Base-by-base conservation (phyloP, 1,140 invertebrate species). In the Tyrophagus putrescentiae region DNA sequence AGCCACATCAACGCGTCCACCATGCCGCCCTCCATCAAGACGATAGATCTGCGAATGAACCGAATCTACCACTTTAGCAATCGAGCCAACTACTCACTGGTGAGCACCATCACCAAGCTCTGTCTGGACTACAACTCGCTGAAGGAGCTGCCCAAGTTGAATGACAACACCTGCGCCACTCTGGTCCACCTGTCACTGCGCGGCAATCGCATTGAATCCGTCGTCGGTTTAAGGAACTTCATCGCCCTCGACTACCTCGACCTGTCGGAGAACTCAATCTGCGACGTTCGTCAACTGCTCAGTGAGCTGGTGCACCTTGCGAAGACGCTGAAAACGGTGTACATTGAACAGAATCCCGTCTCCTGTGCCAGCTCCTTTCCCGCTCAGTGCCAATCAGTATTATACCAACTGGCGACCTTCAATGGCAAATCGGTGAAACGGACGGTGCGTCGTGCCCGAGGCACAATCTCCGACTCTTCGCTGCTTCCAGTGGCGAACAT, bases 341-440 rank as follows among this genome's bases (percentile, higher is more conserved):
- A 27, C 2, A 59, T 59, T 42, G 57, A 59, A 29, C n/a, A 29
- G 3, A 59, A 59, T 59, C 57, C 57, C 4, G 18, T 59, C 33
- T 21, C 7, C 31, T 45, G 6, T 31, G 25, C 29, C 36, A 11
- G 18, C 11, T 42, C 9, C 4, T 16, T 45, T 21, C 29, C 9
- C 11, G n/a, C 27, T 2, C 21, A 42, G 33, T 42, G 36, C 34
- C 11, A 59, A 25, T 11, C 13, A 21, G 57, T 42, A 4, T 42
- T 59, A 21, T 29, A 1, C 36, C 25, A n/a, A 2, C 34, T 59
- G 28, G 13, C 32, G 3, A 13, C 3, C 4, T 45, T 59, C 6
- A 44, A 59, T 45, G 57, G 41, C 13, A 54, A 54, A 13, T 1
- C 7, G 25, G 52, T 54, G 13, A 31, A 32, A 13, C 4, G 13